Evolutionary conservation across 2,113 vertebrate species (phyloP), one percentile per base, ranked within the genome.

Genomic region (Typhlomys cinereus): DNA sequence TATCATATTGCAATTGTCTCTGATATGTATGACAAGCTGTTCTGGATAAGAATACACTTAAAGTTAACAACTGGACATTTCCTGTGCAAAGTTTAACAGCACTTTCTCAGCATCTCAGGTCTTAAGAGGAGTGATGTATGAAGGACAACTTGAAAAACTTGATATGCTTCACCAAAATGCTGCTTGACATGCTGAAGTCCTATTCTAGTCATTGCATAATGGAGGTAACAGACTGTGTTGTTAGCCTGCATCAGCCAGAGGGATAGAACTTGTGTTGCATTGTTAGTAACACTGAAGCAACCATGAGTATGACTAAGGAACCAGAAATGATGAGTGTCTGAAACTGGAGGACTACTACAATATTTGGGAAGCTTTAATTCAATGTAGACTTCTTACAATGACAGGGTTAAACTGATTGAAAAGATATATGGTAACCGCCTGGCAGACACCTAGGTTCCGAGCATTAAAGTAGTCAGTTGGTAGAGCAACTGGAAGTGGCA

Each of bases 71-170:
- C 1, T 1, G 59, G 57, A 90, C 59, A 34, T 21, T 92, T 92
- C 76, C 54, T 23, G 73, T 80, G 69, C 21, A 20, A 13, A 41
- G 67, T 79, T 73, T 31, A n/a, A 25, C 10, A 31, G 20, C 4
- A 0, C 2, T 15, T 52, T 15, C 3, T 50, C 8, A 3, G 27
- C 2, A 27, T 48, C 29, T 36, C 2, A 64, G 39, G 17, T 34
- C 12, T n/a, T 52, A 0, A 0, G 1, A 69, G 1, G 21, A 1
- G 17, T 0, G 2, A 1, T 71, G n/a, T 23, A 31, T 44, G 41
- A 50, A 54, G 1, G 20, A 4, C 2, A 21, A 12, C 8, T n/a
- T 57, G 31, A 3, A 46, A 31, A 69, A 6, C 29, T 74, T 34
- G 12, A 0, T 11, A 46, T n/a, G 5, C n/a, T 8, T 54, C 34